phyloP scores from a whole-genome alignment of 2,888 invertebrate species.

The Sminthurides aquaticus region DNA sequence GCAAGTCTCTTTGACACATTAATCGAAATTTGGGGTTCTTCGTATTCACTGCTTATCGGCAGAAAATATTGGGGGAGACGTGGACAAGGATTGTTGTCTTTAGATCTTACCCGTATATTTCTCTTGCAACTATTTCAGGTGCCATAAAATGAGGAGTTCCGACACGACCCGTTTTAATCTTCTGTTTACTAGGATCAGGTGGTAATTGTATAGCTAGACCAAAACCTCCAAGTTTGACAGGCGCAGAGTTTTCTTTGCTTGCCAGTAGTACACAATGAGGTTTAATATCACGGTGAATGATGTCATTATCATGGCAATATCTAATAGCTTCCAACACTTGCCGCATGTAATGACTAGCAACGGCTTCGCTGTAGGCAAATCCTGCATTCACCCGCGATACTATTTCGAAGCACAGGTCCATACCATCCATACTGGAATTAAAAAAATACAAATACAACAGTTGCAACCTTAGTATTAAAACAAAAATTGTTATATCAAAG shows the following conservation, averaged over 20 bases:
- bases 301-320: constrained; percentile 97
- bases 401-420: constrained; percentile 96
- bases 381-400: constrained; percentile 91
- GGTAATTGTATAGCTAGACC: constrained; percentile 90
- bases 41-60: too few relatives aligned
- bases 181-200: constrained; percentile 37
- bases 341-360: constrained; percentile 97
- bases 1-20: too few relatives aligned
- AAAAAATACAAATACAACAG: constrained; percentile 1
- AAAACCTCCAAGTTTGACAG: constrained; percentile 94
- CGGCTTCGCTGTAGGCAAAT: constrained; percentile 98
- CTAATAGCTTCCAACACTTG: constrained; percentile 93
- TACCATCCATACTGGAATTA: constrained; percentile 87
- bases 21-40: too few relatives aligned
- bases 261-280: constrained; percentile 95
- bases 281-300: constrained; percentile 93
- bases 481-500: constrained; percentile 2
- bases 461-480: too few relatives aligned
- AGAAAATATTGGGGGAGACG: too few relatives aligned
- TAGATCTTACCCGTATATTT: constrained; percentile 62
- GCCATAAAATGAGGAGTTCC: constrained; percentile 77
- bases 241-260: constrained; percentile 94
- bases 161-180: constrained; percentile 47
- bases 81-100: too few relatives aligned
- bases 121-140: constrained; percentile 88